These are phyloP conservation scores for Numida meleagris DNA, from an alignment of 2,113 vertebrate species.

Conservation along the genomic window DNA sequence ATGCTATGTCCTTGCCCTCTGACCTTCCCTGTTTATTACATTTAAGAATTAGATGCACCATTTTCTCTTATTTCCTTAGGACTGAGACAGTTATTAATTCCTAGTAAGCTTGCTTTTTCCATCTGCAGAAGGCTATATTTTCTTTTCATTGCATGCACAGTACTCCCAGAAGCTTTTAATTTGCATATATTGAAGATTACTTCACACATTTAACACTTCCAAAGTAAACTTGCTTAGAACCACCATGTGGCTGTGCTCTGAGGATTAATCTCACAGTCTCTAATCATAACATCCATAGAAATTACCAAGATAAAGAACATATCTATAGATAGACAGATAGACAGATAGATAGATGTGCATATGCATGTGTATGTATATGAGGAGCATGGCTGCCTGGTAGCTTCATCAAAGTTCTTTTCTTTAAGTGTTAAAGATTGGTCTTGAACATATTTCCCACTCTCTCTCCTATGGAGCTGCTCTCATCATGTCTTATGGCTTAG, in stretches of 20 bases:
- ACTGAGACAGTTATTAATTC: constrained; percentile 56
- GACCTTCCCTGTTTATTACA: constrained; percentile 67
- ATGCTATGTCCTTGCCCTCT: constrained; percentile 53
- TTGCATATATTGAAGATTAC: constrained; percentile 57
- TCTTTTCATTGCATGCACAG: constrained; percentile 27
- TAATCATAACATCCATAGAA: constrained; percentile 18
- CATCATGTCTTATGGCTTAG: background rate
- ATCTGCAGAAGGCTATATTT: constrained; percentile 53
- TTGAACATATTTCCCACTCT: background rate
- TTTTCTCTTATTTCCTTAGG: constrained; percentile 65
- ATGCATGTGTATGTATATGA: background rate
- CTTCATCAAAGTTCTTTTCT: background rate
- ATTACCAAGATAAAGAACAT: background rate
- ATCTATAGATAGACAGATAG: background rate
- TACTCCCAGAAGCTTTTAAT: constrained; percentile 62
- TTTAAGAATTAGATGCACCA: constrained; percentile 55
- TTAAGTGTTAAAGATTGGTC: background rate
- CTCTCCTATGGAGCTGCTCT: background rate
- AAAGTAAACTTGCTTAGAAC: constrained; percentile 44
- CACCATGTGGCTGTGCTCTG: background rate
- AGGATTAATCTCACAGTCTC: background rate
- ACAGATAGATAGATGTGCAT: background rate
- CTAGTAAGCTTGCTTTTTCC: constrained; percentile 63
- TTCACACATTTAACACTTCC: constrained; percentile 54
- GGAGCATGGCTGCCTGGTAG: background rate